A percentile compares a stretch with the other conserved stretches of the same genome.
Evolutionary conservation across 2,797 vertebrate genomes (phyloP).

Genomic region (Bovichtus variegatus): DNA sequence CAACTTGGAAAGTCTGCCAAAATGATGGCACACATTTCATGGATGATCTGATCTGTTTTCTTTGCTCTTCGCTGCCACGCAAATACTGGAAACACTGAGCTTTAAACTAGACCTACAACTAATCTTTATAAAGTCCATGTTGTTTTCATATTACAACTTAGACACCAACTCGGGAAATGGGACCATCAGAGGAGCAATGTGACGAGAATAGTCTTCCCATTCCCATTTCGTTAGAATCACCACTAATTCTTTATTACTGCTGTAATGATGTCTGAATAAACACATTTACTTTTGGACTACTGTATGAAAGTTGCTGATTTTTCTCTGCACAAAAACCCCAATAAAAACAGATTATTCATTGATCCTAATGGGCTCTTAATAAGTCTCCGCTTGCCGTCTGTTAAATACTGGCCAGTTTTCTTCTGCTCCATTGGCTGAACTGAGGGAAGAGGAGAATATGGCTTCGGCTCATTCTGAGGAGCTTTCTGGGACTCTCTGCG

Average conservation of each 20-base stretch:
- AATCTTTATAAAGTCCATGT: no score
- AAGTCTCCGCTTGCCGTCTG: slow-evolving; percentile 15
- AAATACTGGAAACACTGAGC: no score
- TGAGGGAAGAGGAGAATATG: slow-evolving; percentile 47
- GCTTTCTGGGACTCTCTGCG: slow-evolving; percentile 65
- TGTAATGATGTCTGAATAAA: neutral
- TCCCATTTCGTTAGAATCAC: neutral
- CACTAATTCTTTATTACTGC: neutral
- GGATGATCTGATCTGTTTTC: no score
- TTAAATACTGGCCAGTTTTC: slow-evolving; percentile 39
- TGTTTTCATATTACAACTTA: no score
- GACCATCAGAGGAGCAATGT: no score
- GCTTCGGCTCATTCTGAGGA: slow-evolving; percentile 41
- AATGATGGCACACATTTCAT: no score
- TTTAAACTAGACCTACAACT: no score
- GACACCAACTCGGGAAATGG: no score
- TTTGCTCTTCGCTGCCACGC: no score
- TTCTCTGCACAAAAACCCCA: slow-evolving; percentile 28
- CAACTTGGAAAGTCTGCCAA: no score
- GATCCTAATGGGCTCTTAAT: slow-evolving; percentile 20
- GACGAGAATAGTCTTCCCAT: neutral
- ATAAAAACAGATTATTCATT: slow-evolving; percentile 19
- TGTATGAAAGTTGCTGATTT: slow-evolving; percentile 9
- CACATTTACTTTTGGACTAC: neutral
- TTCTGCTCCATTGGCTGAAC: slow-evolving; percentile 35